These are phyloP conservation scores for Onthophagus taurus DNA, from an alignment of 1,140 invertebrate species.

Conservation along the genomic window DNA sequence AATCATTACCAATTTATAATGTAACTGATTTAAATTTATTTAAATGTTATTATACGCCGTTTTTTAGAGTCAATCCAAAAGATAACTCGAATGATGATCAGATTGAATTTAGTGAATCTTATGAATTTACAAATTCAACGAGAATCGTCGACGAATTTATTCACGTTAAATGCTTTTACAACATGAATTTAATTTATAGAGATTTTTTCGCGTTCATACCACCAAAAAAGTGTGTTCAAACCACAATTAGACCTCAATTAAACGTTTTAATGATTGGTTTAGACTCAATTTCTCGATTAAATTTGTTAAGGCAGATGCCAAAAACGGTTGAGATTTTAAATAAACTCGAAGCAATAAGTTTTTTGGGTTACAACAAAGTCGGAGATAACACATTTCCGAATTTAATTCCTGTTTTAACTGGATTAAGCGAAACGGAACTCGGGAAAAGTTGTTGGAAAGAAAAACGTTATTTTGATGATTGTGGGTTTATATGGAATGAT, in stretches of 20 bases:
- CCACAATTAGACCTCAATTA: slow-evolving; percentile 24
- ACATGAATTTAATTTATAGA: slow-evolving; percentile 45
- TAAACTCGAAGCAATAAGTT: slow-evolving; percentile 52
- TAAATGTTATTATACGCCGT: slow-evolving; percentile 53
- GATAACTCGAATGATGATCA: slow-evolving; percentile 30
- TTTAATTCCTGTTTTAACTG: slow-evolving; percentile 61
- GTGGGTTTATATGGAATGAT: slow-evolving; percentile 71
- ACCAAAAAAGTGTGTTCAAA: slow-evolving; percentile 34
- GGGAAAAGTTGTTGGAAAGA: slow-evolving; percentile 46
- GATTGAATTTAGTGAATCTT: slow-evolving; percentile 37
- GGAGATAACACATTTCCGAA: slow-evolving; percentile 80
- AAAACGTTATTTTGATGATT: slow-evolving; percentile 49
- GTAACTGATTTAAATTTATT: slow-evolving; percentile 38
- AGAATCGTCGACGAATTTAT: too few relatives aligned
- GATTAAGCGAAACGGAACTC: slow-evolving; percentile 51
- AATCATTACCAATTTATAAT: slow-evolving; percentile 40
- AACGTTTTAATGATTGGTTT: slow-evolving; percentile 74
- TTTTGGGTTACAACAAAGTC: slow-evolving; percentile 74
- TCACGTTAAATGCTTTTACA: slow-evolving; percentile 46
- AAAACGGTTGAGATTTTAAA: slow-evolving; percentile 50
- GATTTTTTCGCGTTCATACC: slow-evolving; percentile 61
- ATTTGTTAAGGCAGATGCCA: slow-evolving; percentile 74
- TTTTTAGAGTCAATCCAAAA: slow-evolving; percentile 44
- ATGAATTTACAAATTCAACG: slow-evolving; percentile 37
- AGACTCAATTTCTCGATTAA: slow-evolving; percentile 76